Evolutionary conservation across 1,140 invertebrate species (phyloP).

Genomic region (Procambarus clarkii): DNA sequence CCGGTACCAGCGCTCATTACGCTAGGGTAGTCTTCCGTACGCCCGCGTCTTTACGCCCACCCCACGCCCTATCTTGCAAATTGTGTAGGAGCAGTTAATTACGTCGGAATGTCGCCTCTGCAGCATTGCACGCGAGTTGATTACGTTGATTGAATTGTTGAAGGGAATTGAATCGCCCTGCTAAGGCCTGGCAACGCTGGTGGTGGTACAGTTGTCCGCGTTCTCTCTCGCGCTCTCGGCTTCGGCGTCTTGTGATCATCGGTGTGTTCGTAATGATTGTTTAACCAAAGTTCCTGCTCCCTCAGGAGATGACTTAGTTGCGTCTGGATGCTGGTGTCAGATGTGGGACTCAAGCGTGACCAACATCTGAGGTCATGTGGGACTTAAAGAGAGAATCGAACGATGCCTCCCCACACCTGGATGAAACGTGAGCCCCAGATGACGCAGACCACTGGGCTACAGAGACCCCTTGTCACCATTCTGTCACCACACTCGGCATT

Average conservation of each 20-base stretch:
- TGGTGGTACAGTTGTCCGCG: constrained; percentile 40
- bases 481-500: background rate
- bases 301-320: too few relatives aligned
- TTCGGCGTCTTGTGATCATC: constrained; percentile 22
- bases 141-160: constrained; percentile 70
- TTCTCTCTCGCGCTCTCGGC: constrained; percentile 13
- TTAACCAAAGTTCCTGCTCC: too few relatives aligned
- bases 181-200: constrained; percentile 58
- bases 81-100: constrained; percentile 67
- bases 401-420: constrained; percentile 19
- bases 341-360: background rate
- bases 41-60: background rate
- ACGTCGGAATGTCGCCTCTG: constrained; percentile 65
- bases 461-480: background rate
- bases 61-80: constrained; percentile 52
- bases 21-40: background rate
- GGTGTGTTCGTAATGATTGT: background rate
- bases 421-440: constrained; percentile 43
- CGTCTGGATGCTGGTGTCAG: too few relatives aligned
- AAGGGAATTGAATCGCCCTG: constrained; percentile 67
- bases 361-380: background rate
- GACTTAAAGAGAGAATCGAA: background rate
- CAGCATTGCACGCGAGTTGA: constrained; percentile 68
- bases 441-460: background rate
- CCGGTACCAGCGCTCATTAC: background rate